phyloP scores from a whole-genome alignment of 1,140 invertebrate species.

The Papilio machaon region DNA sequence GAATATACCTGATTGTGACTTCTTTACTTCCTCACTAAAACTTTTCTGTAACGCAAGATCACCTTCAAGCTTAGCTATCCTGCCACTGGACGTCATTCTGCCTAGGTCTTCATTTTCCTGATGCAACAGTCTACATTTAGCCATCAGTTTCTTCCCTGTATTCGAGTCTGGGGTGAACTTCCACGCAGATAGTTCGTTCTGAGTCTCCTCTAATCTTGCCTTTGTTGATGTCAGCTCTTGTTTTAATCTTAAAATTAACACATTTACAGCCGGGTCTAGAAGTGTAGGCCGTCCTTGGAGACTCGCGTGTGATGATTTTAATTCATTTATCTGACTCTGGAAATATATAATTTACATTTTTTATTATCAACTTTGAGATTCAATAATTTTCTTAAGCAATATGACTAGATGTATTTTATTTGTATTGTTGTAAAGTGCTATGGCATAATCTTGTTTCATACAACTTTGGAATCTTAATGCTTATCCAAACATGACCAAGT shows the following conservation, averaged over 20 bases:
- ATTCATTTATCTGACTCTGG: constrained; percentile 95
- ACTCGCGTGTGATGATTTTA: constrained; percentile 91
- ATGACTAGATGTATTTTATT: too few relatives aligned
- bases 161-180: constrained; percentile 99
- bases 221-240: constrained; percentile 95
- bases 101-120: constrained; percentile 99
- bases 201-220: constrained; percentile 96
- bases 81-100: constrained; percentile 96
- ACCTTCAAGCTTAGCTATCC: constrained; percentile 97
- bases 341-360: constrained; percentile 48
- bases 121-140: constrained; percentile 97
- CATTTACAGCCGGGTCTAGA: constrained; percentile 97
- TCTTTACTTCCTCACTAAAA: constrained; percentile 98
- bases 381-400: neutral
- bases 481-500: too few relatives aligned
- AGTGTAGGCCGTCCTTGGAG: constrained; percentile 89
- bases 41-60: constrained; percentile 97
- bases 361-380: neutral
- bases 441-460: too few relatives aligned
- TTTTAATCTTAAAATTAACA: constrained; percentile 95
- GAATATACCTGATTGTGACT: constrained; percentile 94
- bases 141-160: constrained; percentile 98
- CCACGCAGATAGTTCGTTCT: constrained; percentile 98
- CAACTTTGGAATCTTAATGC: too few relatives aligned
- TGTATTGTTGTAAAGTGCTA: too few relatives aligned